Evolutionary conservation across 2,797 vertebrate species (phyloP).

Genomic region (Babyrousa celebensis): DNA sequence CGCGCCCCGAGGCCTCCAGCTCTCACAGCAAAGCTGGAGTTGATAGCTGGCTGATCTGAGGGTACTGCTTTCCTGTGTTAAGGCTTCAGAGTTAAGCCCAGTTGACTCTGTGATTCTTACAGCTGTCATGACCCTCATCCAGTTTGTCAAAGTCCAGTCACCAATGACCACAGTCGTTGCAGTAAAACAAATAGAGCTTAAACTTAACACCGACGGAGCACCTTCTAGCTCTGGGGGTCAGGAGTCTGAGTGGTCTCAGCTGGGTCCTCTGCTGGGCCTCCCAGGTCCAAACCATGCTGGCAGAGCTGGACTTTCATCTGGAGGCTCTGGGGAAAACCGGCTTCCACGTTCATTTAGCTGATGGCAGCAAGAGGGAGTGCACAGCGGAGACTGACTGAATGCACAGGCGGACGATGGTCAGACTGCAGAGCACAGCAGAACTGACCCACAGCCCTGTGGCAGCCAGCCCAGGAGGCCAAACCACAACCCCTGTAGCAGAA

Average conservation of each 20-base stretch:
- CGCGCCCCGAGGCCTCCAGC: not conserved
- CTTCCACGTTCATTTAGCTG: not conserved
- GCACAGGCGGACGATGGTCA: not conserved
- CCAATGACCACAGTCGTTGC: not conserved
- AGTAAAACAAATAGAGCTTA: not conserved
- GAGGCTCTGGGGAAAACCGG: not conserved
- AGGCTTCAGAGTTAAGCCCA: not conserved
- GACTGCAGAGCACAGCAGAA: not conserved
- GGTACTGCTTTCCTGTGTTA: not conserved
- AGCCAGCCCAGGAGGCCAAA: not conserved
- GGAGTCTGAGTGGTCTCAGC: not conserved
- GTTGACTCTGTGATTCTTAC: not conserved
- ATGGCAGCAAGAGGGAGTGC: not conserved
- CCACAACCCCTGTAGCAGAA: not conserved
- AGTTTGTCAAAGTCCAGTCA: not conserved
- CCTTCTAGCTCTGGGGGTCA: not conserved
- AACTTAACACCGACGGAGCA: not conserved
- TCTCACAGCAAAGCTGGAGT: not conserved
- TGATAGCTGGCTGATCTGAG: not conserved
- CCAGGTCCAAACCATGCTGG: not conserved
- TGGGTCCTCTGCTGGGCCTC: not conserved
- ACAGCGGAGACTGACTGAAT: not conserved
- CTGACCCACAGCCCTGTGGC: not conserved
- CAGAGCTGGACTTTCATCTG: not conserved
- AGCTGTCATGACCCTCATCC: not conserved